Percentiles rank a stretch among this genome's conserved stretches.
These are phyloP conservation scores for Noctua janthina DNA, from an alignment of 2,888 invertebrate species.

Conservation along the genomic window DNA sequence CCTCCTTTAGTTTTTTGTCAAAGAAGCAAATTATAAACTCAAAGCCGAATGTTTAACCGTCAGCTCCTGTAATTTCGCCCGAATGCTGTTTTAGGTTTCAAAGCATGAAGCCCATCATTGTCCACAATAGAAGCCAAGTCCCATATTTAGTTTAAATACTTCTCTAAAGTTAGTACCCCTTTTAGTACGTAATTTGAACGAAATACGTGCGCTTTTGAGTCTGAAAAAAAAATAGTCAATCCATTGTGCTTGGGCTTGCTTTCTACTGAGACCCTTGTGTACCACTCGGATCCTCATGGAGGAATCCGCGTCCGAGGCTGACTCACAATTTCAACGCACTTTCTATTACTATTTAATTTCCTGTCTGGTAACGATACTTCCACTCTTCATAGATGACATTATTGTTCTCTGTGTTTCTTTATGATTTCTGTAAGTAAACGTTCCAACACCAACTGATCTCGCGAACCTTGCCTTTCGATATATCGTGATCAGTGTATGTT, in stretches of 20 bases:
- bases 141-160: constrained; percentile 81
- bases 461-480: constrained; percentile 67
- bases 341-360: constrained; percentile 79
- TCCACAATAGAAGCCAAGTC: constrained; percentile 79
- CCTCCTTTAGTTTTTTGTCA: constrained; percentile 53
- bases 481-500: constrained; percentile 81
- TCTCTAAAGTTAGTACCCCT: constrained; percentile 80
- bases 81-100: constrained; percentile 82
- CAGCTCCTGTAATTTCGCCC: constrained; percentile 81
- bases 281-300: constrained; percentile 77
- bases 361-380: constrained; percentile 76
- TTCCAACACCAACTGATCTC: constrained; percentile 77
- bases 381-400: constrained; percentile 73
- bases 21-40: constrained; percentile 58
- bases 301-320: constrained; percentile 77
- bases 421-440: constrained; percentile 74
- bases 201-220: constrained; percentile 84
- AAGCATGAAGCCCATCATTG: constrained; percentile 87
- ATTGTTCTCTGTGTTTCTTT: constrained; percentile 72
- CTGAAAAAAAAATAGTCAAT: constrained; percentile 75
- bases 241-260: constrained; percentile 90
- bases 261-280: constrained; percentile 79
- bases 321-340: constrained; percentile 82
- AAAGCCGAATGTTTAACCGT: constrained; percentile 80
- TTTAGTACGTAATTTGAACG: constrained; percentile 82